Percentiles rank a stretch among this genome's conserved stretches.
Conservation (phyloP, 2,797 vertebrate genomes). For the Gallinago solitaria region DNA sequence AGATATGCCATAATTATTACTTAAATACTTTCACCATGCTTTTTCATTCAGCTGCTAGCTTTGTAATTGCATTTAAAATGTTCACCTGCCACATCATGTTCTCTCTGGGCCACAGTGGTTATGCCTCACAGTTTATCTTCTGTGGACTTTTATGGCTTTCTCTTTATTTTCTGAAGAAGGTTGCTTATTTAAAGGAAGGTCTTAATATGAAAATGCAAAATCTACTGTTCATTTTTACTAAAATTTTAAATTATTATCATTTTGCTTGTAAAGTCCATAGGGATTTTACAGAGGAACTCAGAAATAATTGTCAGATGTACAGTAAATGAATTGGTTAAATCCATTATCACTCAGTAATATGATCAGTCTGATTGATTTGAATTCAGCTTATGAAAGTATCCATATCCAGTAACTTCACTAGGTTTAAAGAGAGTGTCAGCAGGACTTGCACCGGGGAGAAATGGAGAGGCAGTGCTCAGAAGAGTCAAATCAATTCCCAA, state of each 20-base stretch:
- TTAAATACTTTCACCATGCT: not conserved
- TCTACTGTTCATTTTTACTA: not conserved
- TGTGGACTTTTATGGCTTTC: not conserved
- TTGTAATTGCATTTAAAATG: not conserved
- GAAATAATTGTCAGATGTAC: not conserved
- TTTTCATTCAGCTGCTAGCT: not conserved
- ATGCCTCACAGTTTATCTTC: not conserved
- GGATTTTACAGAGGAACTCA: not conserved
- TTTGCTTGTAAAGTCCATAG: not conserved
- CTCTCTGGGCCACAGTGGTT: not conserved
- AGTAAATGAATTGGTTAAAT: not conserved
- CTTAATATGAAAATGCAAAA: not conserved
- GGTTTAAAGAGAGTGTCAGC: not conserved
- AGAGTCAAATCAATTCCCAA: not conserved
- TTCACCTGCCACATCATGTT: not conserved
- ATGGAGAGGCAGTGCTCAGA: not conserved
- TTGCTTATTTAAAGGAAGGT: not conserved
- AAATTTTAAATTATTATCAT: not conserved
- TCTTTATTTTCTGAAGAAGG: not conserved
- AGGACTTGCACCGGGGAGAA: not conserved
- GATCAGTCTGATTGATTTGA: not conserved
- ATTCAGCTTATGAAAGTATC: not conserved
- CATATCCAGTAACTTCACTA: not conserved
- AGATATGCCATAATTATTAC: not conserved
- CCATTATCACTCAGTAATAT: not conserved